phyloP scores from a whole-genome alignment of 2,888 invertebrate species.

The Hirtodrosophila histrioides region DNA sequence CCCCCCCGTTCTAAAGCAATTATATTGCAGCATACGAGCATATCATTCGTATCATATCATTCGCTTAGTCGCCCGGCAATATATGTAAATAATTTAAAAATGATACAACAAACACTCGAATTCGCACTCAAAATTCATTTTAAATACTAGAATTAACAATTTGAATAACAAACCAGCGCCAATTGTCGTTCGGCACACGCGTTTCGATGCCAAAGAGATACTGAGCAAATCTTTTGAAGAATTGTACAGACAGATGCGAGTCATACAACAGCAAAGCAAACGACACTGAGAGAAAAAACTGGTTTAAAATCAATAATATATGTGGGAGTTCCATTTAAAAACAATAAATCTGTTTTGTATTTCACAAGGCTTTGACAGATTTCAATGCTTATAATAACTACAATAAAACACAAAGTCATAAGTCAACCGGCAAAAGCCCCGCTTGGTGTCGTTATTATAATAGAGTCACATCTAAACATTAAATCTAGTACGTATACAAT shows the following conservation, averaged over 20 bases:
- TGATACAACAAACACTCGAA: constrained; percentile 5
- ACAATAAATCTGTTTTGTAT: too few species aligned
- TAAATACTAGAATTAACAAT: constrained; percentile 18
- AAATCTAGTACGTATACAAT: too few species aligned
- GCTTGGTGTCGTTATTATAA: too few species aligned
- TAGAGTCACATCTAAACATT: too few species aligned
- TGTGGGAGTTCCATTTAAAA: too few species aligned
- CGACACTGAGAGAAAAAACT: constrained; percentile 14
- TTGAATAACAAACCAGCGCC: constrained; percentile 28
- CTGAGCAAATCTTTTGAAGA: constrained; percentile 26
- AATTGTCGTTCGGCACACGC: constrained; percentile 27
- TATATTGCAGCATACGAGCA: too few species aligned
- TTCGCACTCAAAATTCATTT: constrained; percentile 12
- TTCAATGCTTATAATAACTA: too few species aligned
- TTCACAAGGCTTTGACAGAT: too few species aligned
- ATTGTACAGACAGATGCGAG: constrained; percentile 30
- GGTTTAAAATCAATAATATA: background rate
- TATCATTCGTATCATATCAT: constrained; percentile 2
- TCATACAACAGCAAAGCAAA: background rate
- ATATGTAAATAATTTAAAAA: constrained; percentile 2
- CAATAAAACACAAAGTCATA: too few species aligned
- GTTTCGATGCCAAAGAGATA: constrained; percentile 35
- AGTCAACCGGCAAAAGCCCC: too few species aligned
- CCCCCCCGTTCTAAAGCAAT: background rate
- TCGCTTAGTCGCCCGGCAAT: constrained; percentile 12